These are phyloP conservation scores for Tipula confusa DNA, from an alignment of 2,888 invertebrate genomes.

Conservation along the genomic window DNA sequence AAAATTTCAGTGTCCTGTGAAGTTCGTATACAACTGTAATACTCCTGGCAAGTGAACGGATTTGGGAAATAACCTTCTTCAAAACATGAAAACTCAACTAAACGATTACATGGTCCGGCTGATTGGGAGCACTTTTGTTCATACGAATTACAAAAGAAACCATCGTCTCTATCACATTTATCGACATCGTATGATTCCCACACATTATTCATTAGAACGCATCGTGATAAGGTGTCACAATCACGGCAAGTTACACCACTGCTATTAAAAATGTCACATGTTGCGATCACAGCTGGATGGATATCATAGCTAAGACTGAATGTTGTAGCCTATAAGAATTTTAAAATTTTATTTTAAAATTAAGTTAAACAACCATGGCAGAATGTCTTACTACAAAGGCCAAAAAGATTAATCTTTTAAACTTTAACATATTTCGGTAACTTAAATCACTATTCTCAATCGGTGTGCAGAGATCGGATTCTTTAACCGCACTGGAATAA, in stretches of 20 bases:
- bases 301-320: too few relatives aligned
- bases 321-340: too few relatives aligned
- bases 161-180: too few relatives aligned
- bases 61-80: neutral
- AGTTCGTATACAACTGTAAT: neutral
- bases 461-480: too few relatives aligned
- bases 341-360: too few relatives aligned
- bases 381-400: too few relatives aligned
- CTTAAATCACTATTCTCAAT: too few relatives aligned
- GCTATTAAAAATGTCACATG: neutral
- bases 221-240: neutral
- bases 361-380: too few relatives aligned
- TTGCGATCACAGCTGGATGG: neutral
- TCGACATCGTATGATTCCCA: too few relatives aligned
- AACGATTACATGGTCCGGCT: neutral
- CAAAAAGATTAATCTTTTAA: too few relatives aligned
- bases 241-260: neutral
- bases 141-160: neutral
- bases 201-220: neutral
- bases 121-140: neutral
- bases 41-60: neutral
- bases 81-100: neutral
- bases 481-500: too few relatives aligned
- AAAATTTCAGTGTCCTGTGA: neutral
- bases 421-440: too few relatives aligned